phyloP scores from a whole-genome alignment of 2,797 vertebrate species.

The Labroides dimidiatus region DNA sequence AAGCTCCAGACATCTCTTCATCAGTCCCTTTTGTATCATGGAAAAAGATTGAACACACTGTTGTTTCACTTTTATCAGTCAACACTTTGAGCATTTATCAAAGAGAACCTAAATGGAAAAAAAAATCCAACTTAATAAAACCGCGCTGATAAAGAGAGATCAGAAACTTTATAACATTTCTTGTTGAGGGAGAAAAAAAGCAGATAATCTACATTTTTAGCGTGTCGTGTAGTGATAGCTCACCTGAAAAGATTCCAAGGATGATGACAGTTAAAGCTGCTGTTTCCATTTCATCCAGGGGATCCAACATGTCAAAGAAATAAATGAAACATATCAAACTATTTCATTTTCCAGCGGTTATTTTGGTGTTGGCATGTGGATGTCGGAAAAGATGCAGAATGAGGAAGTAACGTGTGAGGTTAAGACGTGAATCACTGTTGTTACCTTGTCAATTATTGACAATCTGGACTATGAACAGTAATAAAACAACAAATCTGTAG shows the following conservation, averaged over 20 bases:
- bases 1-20: too few species aligned
- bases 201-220: not conserved
- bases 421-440: not conserved
- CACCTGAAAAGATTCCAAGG: constrained; percentile 8
- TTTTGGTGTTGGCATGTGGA: not conserved
- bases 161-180: too few species aligned
- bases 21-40: too few species aligned
- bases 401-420: not conserved
- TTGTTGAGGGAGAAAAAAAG: not conserved
- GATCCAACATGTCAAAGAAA: not conserved
- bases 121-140: too few species aligned
- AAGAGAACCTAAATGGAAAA: too few species aligned
- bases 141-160: too few species aligned
- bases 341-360: not conserved
- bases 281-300: not conserved
- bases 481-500: not conserved
- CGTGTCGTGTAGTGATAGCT: not conserved
- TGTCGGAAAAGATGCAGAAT: not conserved
- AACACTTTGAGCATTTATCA: too few species aligned
- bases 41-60: too few species aligned
- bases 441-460: not conserved
- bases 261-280: not conserved
- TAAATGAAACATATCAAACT: not conserved
- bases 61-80: too few species aligned
- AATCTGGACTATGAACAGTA: not conserved